Evolutionary conservation across 2,888 invertebrate genomes (phyloP).

Genomic region (Chouioia cunea): DNA sequence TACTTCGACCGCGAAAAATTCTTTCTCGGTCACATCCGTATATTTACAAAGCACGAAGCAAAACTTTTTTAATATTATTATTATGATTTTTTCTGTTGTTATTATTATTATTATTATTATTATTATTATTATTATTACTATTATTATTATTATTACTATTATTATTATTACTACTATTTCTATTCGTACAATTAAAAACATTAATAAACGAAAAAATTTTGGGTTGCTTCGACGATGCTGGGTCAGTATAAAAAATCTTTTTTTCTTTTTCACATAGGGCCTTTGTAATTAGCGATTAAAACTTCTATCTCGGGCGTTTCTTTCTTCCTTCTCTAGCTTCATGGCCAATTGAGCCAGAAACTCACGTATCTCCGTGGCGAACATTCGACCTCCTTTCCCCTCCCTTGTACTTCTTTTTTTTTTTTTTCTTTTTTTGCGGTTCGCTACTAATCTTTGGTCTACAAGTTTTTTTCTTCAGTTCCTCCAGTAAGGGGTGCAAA

Average conservation of each 20-base stretch:
- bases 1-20: slow-evolving; percentile 35
- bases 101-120: too few relatives aligned
- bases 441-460: too few relatives aligned
- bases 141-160: too few relatives aligned
- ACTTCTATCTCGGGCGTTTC: slow-evolving; percentile 54
- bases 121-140: too few relatives aligned
- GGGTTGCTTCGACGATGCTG: too few relatives aligned
- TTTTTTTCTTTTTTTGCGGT: neutral
- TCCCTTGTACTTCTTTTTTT: neutral
- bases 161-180: too few relatives aligned
- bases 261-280: slow-evolving; percentile 34
- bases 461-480: too few relatives aligned
- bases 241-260: too few relatives aligned
- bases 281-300: slow-evolving; percentile 60
- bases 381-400: slow-evolving; percentile 1
- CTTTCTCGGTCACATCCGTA: slow-evolving; percentile 46
- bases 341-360: neutral
- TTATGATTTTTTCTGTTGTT: too few relatives aligned
- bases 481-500: too few relatives aligned
- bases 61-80: neutral
- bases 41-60: slow-evolving; percentile 41
- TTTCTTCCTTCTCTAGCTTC: slow-evolving; percentile 47
- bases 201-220: too few relatives aligned
- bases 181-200: too few relatives aligned
- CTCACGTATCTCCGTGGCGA: neutral